Evolutionary conservation across 2,113 vertebrate species (phyloP).

Genomic region (Bolborhynchus lineola): DNA sequence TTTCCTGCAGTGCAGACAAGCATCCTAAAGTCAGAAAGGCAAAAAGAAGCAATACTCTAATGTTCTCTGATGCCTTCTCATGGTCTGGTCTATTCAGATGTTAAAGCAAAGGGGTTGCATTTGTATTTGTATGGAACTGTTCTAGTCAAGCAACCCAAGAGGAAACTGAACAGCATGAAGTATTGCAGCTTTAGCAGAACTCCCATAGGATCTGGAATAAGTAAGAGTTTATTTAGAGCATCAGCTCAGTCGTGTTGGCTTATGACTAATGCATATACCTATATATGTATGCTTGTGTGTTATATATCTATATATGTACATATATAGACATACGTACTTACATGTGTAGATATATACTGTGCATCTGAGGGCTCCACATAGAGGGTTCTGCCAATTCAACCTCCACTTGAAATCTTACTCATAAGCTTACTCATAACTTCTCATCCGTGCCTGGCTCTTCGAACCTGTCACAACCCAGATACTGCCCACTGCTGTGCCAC

Average conservation of each 20-base stretch:
- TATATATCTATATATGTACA: neutral
- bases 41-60: neutral
- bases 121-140: neutral
- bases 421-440: neutral
- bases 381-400: neutral
- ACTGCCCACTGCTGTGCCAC: neutral
- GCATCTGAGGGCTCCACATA: neutral
- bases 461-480: neutral
- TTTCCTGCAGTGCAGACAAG: neutral
- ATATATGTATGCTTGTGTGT: fast-evolving
- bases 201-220: neutral
- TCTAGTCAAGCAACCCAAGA: neutral
- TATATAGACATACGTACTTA: neutral
- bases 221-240: neutral
- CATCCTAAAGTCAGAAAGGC: neutral
- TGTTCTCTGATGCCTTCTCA: neutral
- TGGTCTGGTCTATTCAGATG: neutral
- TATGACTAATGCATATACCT: neutral
- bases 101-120: neutral
- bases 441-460: neutral
- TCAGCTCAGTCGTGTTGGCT: neutral
- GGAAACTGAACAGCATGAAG: neutral
- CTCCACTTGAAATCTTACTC: neutral
- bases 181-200: neutral
- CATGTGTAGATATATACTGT: too few relatives aligned